Evolutionary conservation across 2,113 vertebrate species (phyloP).

Genomic region (Gorilla gorilla): DNA sequence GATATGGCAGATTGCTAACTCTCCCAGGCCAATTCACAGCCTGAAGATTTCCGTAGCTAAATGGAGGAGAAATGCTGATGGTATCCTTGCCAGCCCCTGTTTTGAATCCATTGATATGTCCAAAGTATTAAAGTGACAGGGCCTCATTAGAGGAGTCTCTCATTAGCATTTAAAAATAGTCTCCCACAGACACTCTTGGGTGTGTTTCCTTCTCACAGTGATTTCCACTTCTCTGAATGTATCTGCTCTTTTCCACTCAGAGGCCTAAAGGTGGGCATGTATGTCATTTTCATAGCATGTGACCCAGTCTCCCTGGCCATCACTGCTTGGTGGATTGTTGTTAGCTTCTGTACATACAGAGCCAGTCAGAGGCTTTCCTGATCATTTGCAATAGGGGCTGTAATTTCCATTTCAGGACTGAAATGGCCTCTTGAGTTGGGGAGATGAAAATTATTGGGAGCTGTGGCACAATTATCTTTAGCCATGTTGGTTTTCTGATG

Average conservation of each 20-base stretch:
- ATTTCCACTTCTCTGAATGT: background rate
- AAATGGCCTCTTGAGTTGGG: background rate
- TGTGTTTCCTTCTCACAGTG: background rate
- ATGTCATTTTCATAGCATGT: background rate
- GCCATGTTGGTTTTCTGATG: background rate
- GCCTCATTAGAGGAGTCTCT: background rate
- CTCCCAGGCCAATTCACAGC: slow-evolving; percentile 38
- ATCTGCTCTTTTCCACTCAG: background rate
- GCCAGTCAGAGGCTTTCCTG: background rate
- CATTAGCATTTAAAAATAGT: background rate
- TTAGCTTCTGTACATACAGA: background rate
- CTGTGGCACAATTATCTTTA: background rate
- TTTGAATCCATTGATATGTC: slow-evolving; percentile 9
- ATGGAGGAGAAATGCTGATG: slow-evolving; percentile 17
- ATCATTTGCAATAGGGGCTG: background rate
- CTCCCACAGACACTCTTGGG: background rate
- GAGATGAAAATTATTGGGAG: background rate
- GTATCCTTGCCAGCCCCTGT: background rate
- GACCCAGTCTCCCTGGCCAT: background rate
- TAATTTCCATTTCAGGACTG: slow-evolving; percentile 12
- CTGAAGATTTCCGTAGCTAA: slow-evolving; percentile 38
- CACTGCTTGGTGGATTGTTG: background rate
- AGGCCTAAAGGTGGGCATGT: background rate
- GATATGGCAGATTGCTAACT: slow-evolving; percentile 1
- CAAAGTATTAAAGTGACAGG: slow-evolving; percentile 4